phyloP scores from a whole-genome alignment of 2,113 vertebrate genomes.

The Psittacara wagleri region DNA sequence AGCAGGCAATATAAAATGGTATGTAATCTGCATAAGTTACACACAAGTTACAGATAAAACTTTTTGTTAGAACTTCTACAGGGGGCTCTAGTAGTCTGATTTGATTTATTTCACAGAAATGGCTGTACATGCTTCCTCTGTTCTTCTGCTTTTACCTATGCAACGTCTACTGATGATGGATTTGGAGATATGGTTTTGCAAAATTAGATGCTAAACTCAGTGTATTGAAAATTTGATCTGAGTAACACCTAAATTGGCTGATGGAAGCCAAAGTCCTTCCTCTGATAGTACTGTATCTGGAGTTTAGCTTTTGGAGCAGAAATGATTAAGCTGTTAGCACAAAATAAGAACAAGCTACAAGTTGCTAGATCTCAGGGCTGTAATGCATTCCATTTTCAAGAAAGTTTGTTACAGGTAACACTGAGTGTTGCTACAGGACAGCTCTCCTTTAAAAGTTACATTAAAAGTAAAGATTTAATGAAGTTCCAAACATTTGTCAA shows the following conservation, averaged over 20 bases:
- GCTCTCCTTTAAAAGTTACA: not conserved
- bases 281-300: accelerated
- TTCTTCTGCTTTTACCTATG: not conserved
- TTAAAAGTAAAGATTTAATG: not conserved
- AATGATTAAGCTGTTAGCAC: not conserved
- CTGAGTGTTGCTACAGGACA: not conserved
- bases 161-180: not conserved
- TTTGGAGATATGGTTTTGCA: not conserved
- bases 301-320: not conserved
- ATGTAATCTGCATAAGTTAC: not conserved
- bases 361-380: not conserved
- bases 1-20: not conserved
- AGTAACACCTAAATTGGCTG: not conserved
- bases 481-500: not conserved
- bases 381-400: not conserved
- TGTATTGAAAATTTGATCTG: not conserved
- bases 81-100: not conserved
- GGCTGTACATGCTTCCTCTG: not conserved
- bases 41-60: not conserved
- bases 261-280: not conserved
- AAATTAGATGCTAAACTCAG: not conserved
- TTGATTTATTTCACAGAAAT: not conserved
- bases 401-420: not conserved
- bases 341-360: not conserved
- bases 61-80: accelerated